Evolutionary conservation across 2,113 vertebrate genomes (phyloP).

Genomic region (Amblyopsis rosae): DNA sequence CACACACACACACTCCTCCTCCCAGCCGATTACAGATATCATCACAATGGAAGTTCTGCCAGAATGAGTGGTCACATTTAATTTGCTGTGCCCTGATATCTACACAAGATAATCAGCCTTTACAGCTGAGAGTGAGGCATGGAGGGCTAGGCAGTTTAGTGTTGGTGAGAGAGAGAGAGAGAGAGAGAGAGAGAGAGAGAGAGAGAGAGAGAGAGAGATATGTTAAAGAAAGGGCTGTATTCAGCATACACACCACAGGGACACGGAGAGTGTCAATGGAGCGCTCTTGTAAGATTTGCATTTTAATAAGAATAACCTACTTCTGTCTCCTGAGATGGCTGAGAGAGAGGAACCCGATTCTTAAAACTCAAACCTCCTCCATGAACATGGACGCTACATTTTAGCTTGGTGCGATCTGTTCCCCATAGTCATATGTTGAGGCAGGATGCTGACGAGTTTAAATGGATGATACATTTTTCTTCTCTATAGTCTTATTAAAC

Average conservation of each 20-base stretch:
- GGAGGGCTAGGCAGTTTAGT: constrained; percentile 25
- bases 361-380: constrained; percentile 12
- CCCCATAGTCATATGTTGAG: constrained; percentile 11
- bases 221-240: constrained; percentile 15
- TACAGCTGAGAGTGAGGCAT: constrained; percentile 58
- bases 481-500: no score
- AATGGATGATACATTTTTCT: no score
- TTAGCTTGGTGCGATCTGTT: constrained; percentile 21
- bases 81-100: constrained; percentile 71
- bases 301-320: constrained; percentile 66
- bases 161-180: constrained; percentile 5
- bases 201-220: constrained; percentile 17
- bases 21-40: constrained; percentile 70
- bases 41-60: constrained; percentile 71
- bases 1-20: not conserved
- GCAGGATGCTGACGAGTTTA: not conserved
- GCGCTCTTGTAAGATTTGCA: constrained; percentile 60
- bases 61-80: constrained; percentile 71
- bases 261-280: constrained; percentile 29
- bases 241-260: constrained; percentile 12
- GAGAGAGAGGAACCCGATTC: constrained; percentile 37
- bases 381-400: constrained; percentile 27
- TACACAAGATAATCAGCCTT: constrained; percentile 71
- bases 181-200: constrained; percentile 24
- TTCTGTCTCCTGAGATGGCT: constrained; percentile 44